phyloP scores from a whole-genome alignment of 2,797 vertebrate species.

The Schizopygopsis pylzovi region DNA sequence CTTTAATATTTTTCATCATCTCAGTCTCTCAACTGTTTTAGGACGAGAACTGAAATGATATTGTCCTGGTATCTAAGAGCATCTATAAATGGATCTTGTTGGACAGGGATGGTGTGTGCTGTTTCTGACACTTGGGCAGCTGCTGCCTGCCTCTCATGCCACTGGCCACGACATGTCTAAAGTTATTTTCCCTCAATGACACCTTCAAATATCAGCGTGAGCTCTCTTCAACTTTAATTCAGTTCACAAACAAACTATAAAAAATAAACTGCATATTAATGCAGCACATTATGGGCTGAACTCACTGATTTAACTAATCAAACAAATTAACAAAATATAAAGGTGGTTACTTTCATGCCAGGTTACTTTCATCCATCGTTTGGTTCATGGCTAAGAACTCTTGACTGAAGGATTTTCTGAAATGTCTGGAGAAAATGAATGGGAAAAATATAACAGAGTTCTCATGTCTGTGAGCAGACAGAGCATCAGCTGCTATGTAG shows the following conservation, averaged over 20 bases:
- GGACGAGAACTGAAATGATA: neutral
- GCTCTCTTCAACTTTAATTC: constrained; percentile 18
- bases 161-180: neutral
- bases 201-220: constrained; percentile 52
- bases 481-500: neutral
- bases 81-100: constrained; percentile 18
- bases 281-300: neutral
- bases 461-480: constrained; percentile 6
- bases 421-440: neutral
- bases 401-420: neutral
- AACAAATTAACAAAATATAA: neutral
- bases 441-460: neutral
- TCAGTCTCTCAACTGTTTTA: neutral
- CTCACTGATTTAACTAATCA: neutral
- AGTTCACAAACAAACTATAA: neutral
- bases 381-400: neutral
- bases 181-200: constrained; percentile 43
- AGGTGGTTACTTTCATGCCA: neutral
- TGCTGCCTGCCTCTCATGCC: neutral
- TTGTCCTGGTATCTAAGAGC: neutral
- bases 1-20: neutral
- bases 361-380: neutral
- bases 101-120: neutral
- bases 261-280: neutral
- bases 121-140: constrained; percentile 16